Conservation (phyloP, 2,797 vertebrate species). For the Danionella dracula region DNA sequence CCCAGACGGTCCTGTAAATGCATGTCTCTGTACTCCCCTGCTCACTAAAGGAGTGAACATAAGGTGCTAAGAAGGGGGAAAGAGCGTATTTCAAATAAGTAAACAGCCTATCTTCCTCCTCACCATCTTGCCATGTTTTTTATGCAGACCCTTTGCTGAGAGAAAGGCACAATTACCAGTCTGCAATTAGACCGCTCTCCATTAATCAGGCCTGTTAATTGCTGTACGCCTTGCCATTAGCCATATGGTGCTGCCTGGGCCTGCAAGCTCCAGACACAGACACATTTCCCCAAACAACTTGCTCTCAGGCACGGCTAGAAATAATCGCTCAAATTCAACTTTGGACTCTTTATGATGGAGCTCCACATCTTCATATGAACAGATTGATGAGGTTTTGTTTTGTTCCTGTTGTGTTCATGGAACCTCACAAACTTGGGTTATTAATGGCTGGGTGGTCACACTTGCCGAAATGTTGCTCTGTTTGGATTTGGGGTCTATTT, state of each 20-base stretch:
- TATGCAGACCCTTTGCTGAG: conserved; percentile 31
- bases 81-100: conserved; percentile 18
- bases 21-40: conserved; percentile 17
- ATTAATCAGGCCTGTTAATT: conserved; percentile 98
- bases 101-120: conserved; percentile 22
- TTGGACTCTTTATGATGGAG: conserved; percentile 9
- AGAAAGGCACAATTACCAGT: conserved; percentile 47
- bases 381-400: conserved; percentile 29
- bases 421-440: conserved; percentile 1
- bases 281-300: conserved; percentile 30
- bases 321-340: conserved; percentile 39
- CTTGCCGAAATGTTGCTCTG: conserved; percentile 5
- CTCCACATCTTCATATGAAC: background rate
- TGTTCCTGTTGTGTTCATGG: background rate
- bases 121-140: conserved; percentile 12
- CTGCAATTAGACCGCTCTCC: conserved; percentile 84
- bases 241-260: conserved; percentile 95
- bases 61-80: conserved; percentile 17
- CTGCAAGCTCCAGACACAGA: conserved; percentile 75
- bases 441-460: conserved; percentile 20
- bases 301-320: conserved; percentile 35
- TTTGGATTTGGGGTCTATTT: conserved; percentile 26
- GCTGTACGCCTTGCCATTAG: conserved; percentile 88
- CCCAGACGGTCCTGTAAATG: background rate
- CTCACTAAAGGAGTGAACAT: conserved; percentile 9